phyloP scores from a whole-genome alignment of 2,888 invertebrate genomes.

The Arrhopalites spinosus region DNA sequence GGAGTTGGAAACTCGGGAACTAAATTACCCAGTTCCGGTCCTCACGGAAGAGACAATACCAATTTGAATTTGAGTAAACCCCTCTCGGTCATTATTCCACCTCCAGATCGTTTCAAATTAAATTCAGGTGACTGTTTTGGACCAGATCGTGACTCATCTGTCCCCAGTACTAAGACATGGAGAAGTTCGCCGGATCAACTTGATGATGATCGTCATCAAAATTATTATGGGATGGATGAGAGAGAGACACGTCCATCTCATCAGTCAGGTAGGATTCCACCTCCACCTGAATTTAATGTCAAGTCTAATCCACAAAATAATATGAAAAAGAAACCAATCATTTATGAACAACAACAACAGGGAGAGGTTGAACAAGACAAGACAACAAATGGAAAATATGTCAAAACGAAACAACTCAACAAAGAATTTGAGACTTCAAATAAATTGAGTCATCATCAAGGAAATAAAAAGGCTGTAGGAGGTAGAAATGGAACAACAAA shows the following conservation, averaged over 20 bases:
- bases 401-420: too few relatives aligned
- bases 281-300: not conserved
- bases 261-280: not conserved
- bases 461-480: not conserved
- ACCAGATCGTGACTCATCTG: slow-evolving; percentile 38
- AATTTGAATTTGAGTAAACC: slow-evolving; percentile 40
- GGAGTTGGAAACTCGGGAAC: not conserved
- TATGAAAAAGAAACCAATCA: too few relatives aligned
- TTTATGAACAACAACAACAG: too few relatives aligned
- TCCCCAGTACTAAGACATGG: slow-evolving; percentile 49
- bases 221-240: too few relatives aligned
- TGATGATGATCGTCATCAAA: not conserved
- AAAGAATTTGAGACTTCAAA: too few relatives aligned
- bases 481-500: not conserved
- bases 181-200: slow-evolving; percentile 39
- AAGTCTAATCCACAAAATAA: not conserved
- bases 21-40: not conserved
- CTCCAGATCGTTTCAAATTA: slow-evolving; percentile 36
- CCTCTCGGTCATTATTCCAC: slow-evolving; percentile 48
- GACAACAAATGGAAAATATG: too few relatives aligned
- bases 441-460: too few relatives aligned
- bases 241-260: not conserved
- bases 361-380: too few relatives aligned
- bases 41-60: slow-evolving; percentile 8
- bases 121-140: not conserved